These are phyloP conservation scores for Stigmatopora nigra DNA, from an alignment of 2,113 vertebrate species.

Conservation along the genomic window DNA sequence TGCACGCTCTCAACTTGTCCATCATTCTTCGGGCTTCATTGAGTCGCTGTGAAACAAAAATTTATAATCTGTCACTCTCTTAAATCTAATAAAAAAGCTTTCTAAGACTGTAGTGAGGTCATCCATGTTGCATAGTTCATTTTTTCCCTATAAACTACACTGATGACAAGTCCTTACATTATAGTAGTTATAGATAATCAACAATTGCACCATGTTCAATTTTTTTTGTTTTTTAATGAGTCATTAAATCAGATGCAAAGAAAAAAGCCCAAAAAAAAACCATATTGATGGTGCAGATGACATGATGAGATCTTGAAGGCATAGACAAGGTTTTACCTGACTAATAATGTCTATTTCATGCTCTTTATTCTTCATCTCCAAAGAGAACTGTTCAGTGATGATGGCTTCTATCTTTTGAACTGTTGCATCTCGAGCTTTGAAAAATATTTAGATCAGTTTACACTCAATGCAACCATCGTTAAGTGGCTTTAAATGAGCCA, in stretches of 20 bases:
- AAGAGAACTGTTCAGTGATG: conserved; percentile 90
- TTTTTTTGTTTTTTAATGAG: no score
- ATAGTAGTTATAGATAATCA: no score
- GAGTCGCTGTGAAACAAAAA: conserved; percentile 71
- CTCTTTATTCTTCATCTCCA: conserved; percentile 98
- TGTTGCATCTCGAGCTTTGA: conserved; percentile 84
- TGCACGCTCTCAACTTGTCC: conserved; percentile 96
- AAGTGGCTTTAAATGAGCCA: conserved; percentile 2
- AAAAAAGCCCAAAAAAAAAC: no score
- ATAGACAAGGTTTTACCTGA: conserved; percentile 73
- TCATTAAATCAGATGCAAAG: no score
- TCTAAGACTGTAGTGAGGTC: background rate
- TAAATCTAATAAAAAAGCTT: background rate
- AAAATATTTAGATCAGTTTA: background rate
- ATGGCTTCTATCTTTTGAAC: conserved; percentile 94
- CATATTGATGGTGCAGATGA: background rate
- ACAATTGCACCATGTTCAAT: no score
- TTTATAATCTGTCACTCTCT: background rate
- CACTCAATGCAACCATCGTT: background rate
- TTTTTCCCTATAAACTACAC: no score
- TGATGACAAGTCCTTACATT: no score
- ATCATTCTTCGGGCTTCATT: conserved; percentile 98
- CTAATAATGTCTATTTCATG: conserved; percentile 97
- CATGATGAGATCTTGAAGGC: background rate
- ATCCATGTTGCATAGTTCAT: background rate